Evolutionary conservation across 2,113 vertebrate species (phyloP), one percentile per base, ranked within the genome.

Genomic region (Oreocharis arfaki): DNA sequence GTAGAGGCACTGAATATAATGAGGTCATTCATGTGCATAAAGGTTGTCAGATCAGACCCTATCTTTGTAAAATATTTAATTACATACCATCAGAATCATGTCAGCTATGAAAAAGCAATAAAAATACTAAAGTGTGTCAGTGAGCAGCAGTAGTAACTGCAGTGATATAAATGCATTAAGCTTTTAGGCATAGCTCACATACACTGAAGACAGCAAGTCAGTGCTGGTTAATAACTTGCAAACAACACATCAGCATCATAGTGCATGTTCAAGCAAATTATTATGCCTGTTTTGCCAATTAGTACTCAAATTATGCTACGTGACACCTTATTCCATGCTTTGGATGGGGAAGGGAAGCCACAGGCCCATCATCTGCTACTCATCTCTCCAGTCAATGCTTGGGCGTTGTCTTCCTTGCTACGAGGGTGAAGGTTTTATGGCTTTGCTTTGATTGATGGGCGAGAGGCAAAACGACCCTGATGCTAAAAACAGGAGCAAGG

Each of bases 31-130:
- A 84, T 65, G 75, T 92, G 74, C 87, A 81, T 71, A 88, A 86
- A 64, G 75, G 83, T 90, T 94, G 88, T 82, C 2, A 2, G 89
- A 97, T 95, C 91, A 95, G 78, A 78, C 84, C 84, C 77, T 71
- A 65, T 88, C 86, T 94, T 96, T 88, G 93, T 95, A 85, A 90
- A 96, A 95, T 96, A 89, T 87, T 94, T 96, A 96, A 97, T 85
- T 96, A 77, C 65, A 69, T 88, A 67, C 86, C 80, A 92, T 94
- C 94, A 93, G 84, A 88, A 94, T 84, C 57, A 64, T 86, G 85
- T 92, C 90, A 93, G 61, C 91, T 96, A 92, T 93, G 89, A 94
- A 93, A 93, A 95, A 93, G 89, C 92, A 89, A 91, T 92, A 90
- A 94, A 95, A 94, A 86, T 73, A 93, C 70, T 85, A 50, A 77